Evolutionary conservation across 2,113 vertebrate genomes (phyloP).

Genomic region (Larimichthys crocea): DNA sequence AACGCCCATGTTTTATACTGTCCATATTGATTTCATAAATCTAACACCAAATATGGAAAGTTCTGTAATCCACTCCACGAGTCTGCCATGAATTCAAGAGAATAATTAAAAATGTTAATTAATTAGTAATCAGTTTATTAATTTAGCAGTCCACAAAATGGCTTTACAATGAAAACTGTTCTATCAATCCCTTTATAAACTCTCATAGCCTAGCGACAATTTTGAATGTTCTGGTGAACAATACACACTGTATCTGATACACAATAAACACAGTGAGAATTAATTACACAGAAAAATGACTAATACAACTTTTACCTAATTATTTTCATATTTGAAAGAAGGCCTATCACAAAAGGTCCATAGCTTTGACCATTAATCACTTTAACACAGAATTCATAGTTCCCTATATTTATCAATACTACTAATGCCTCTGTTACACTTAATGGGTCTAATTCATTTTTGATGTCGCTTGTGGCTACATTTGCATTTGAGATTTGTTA

Average conservation of each 20-base stretch:
- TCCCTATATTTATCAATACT: slow-evolving; percentile 15
- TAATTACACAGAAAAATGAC: not conserved
- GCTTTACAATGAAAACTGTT: not conserved
- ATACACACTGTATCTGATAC: not conserved
- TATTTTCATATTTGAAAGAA: not conserved
- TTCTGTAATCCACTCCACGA: not conserved
- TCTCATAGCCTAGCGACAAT: not conserved
- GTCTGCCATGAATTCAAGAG: slow-evolving; percentile 20
- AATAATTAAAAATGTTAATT: slow-evolving; percentile 26
- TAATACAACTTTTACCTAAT: not conserved
- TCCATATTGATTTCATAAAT: not conserved
- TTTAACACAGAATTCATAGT: not conserved
- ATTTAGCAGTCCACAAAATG: not conserved
- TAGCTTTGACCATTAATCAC: slow-evolving; percentile 17
- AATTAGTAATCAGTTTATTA: slow-evolving; percentile 16
- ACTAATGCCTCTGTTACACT: not conserved
- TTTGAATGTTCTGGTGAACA: not conserved
- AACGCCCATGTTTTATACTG: too few species aligned
- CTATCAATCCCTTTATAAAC: not conserved
- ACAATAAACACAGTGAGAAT: not conserved
- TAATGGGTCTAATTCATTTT: slow-evolving; percentile 21
- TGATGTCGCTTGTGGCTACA: slow-evolving; percentile 28
- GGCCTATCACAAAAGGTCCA: not conserved
- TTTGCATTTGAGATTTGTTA: slow-evolving; percentile 20
- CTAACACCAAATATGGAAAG: not conserved